These are phyloP conservation scores for Nerophis lumbriciformis DNA, from an alignment of 2,113 vertebrate genomes.

Conservation along the genomic window DNA sequence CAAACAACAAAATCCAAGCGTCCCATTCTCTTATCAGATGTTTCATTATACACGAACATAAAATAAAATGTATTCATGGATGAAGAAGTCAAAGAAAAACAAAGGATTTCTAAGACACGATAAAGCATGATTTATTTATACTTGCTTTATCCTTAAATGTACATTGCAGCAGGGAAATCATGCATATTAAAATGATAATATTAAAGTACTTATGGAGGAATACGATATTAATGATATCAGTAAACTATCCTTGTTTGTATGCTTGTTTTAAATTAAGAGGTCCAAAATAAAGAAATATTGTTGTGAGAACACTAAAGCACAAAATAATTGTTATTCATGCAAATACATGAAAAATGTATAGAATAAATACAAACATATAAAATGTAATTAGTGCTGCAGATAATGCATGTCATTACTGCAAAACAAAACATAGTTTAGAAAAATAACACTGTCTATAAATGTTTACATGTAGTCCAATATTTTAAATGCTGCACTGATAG, in stretches of 20 bases:
- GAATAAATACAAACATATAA: neutral
- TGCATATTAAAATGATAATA: slow-evolving; percentile 7
- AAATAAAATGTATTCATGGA: neutral
- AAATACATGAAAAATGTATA: slow-evolving; percentile 6
- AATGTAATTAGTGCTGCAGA: too few species aligned
- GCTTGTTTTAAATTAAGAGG: slow-evolving; percentile 14
- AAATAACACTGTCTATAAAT: neutral
- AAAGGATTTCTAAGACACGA: neutral
- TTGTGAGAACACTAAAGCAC: too few species aligned
- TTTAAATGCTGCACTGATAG: slow-evolving; percentile 21
- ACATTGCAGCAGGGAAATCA: slow-evolving; percentile 7
- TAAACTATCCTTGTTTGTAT: slow-evolving; percentile 3
- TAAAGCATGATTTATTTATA: slow-evolving; percentile 31
- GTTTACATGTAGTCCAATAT: slow-evolving; percentile 16
- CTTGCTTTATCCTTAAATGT: slow-evolving; percentile 13
- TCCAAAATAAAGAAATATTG: too few species aligned
- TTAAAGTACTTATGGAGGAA: neutral
- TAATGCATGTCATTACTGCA: neutral
- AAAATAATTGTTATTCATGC: too few species aligned
- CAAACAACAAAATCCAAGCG: too few species aligned
- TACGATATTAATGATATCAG: neutral
- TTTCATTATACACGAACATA: too few species aligned
- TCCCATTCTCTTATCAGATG: too few species aligned
- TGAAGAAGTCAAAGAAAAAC: neutral
- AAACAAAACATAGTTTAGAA: neutral